A percentile compares a stretch with the other conserved stretches of the same genome.
These are phyloP conservation scores for Leucopternis melanops DNA, from an alignment of 2,113 vertebrate genomes.

Conservation along the genomic window DNA sequence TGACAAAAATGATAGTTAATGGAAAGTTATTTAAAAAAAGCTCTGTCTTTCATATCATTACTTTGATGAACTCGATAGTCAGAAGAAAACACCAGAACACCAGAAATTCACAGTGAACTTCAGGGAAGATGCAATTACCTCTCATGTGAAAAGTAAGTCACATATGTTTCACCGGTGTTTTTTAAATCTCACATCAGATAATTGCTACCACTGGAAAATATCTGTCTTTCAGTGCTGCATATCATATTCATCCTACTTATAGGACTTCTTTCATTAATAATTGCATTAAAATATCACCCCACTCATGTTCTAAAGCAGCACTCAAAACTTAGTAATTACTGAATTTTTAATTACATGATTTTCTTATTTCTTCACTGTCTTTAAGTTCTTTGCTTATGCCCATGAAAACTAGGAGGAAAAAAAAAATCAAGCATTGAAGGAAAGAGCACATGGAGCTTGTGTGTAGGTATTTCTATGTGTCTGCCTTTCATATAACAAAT, in stretches of 20 bases:
- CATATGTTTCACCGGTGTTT: background rate
- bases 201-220: background rate
- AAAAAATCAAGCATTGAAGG: background rate
- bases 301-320: conserved; percentile 27
- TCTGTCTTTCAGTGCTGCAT: background rate
- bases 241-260: background rate
- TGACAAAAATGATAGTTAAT: background rate
- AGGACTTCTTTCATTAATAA: background rate
- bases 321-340: conserved; percentile 16
- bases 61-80: background rate
- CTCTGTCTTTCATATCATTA: background rate
- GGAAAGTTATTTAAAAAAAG: background rate
- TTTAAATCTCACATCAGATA: background rate
- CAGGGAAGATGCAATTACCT: background rate
- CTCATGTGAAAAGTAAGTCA: background rate
- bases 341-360: conserved; percentile 7
- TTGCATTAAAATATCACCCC: conserved; percentile 14
- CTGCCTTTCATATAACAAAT: background rate
- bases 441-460: background rate
- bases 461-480: background rate
- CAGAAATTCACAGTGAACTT: background rate
- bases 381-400: background rate
- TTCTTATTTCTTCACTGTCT: background rate
- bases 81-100: background rate
- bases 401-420: background rate